phyloP scores from a whole-genome alignment of 1,140 invertebrate species.

The Geopemphigus sp. region DNA sequence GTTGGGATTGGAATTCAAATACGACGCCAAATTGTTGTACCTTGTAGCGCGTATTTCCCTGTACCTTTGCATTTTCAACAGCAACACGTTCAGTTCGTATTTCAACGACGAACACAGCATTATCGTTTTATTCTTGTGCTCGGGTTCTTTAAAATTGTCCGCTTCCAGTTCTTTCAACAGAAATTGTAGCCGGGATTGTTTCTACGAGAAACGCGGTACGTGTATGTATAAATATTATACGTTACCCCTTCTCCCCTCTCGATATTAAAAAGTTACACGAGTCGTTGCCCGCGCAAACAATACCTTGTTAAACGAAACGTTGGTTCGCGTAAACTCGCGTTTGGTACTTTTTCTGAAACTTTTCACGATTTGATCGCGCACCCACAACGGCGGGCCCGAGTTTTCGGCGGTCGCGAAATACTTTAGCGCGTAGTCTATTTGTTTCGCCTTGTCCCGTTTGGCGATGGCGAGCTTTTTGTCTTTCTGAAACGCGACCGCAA shows the following conservation, averaged over 20 bases:
- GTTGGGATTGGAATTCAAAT: constrained; percentile 1
- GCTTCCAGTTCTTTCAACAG: not conserved
- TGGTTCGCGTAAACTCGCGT: not conserved
- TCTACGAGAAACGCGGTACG: not conserved
- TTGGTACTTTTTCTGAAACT: constrained; percentile 10
- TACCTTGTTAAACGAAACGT: not conserved
- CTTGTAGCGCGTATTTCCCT: constrained; percentile 4
- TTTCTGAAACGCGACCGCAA: constrained; percentile 15
- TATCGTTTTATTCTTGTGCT: constrained; percentile 13
- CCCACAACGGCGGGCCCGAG: not conserved
- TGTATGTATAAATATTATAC: too few species aligned
- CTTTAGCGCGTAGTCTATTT: not conserved
- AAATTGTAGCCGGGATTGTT: not conserved
- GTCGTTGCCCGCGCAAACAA: not conserved
- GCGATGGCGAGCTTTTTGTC: constrained; percentile 14
- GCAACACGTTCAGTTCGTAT: constrained; percentile 4
- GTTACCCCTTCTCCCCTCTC: not conserved
- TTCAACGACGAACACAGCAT: constrained; percentile 5
- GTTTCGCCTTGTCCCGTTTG: constrained; percentile 16
- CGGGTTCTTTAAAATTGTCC: not conserved
- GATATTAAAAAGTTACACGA: not conserved
- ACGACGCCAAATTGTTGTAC: constrained; percentile 32
- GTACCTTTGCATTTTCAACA: constrained; percentile 33
- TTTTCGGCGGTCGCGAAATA: not conserved
- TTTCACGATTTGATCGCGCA: constrained; percentile 10